Percentiles rank a stretch among this genome's conserved stretches.
phyloP scores from a whole-genome alignment of 2,113 vertebrate species.

The Oplegnathus fasciatus region DNA sequence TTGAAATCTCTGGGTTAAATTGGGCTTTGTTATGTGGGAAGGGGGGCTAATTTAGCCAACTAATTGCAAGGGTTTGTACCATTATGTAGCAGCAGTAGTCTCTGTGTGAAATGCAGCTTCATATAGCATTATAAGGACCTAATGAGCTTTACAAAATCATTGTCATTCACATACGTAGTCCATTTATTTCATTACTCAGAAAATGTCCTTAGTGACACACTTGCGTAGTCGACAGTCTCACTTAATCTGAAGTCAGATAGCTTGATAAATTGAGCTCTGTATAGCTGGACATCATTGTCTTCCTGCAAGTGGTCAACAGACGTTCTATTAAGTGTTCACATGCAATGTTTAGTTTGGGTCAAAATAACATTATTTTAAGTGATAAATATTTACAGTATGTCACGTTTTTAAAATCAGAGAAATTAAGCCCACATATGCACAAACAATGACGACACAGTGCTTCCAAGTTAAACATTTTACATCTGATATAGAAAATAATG shows the following conservation, averaged over 20 bases:
- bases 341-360: background rate
- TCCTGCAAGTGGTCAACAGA: constrained; percentile 1
- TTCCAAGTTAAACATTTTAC: background rate
- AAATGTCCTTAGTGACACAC: constrained; percentile 50
- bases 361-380: background rate
- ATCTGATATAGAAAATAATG: background rate
- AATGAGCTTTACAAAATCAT: constrained; percentile 65
- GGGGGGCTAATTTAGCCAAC: constrained; percentile 34
- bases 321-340: background rate
- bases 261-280: constrained; percentile 37
- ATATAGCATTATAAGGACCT: constrained; percentile 49
- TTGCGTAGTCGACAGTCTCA: constrained; percentile 33
- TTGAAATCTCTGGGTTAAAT: constrained; percentile 60
- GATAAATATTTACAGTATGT: background rate
- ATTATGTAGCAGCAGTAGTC: constrained; percentile 51
- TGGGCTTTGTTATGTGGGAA: constrained; percentile 53
- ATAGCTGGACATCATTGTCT: constrained; percentile 1
- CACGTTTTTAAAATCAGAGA: background rate
- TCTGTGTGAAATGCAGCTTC: constrained; percentile 58
- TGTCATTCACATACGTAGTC: constrained; percentile 39
- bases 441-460: background rate
- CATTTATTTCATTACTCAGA: constrained; percentile 59
- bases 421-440: background rate
- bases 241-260: constrained; percentile 44
- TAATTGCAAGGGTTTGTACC: constrained; percentile 37